Conservation (phyloP, 23 tunicate genomes). For the Trididemnum miniatum region DNA sequence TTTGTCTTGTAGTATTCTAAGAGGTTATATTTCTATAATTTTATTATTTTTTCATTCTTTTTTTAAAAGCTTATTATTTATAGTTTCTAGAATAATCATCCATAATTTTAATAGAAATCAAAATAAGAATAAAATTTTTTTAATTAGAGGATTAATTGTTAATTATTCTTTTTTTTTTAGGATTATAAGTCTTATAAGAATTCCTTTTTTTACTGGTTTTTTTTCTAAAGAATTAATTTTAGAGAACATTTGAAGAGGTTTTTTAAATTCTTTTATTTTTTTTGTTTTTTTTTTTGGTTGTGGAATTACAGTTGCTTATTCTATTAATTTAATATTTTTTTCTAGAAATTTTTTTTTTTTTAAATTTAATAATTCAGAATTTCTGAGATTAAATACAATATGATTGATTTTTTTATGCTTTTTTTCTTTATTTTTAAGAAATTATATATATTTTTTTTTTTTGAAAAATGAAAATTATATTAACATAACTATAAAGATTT, state of each 20-base stretch:
- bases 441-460: no score
- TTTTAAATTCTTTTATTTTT: background rate
- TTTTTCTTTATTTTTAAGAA: no score
- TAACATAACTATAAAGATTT: no score
- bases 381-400: no score
- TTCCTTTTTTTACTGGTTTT: constrained; percentile 11
- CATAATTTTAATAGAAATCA: background rate
- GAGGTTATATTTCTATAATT: background rate
- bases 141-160: background rate
- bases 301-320: constrained; percentile 2
- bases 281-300: background rate
- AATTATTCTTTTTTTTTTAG: background rate
- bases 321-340: background rate
- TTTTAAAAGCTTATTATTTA: constrained; percentile 19
- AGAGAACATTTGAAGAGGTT: background rate
- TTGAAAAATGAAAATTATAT: no score
- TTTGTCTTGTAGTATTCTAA: background rate
- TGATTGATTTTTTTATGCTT: no score
- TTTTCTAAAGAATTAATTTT: constrained; percentile 14
- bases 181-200: background rate
- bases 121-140: background rate
- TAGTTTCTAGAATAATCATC: constrained; percentile 3
- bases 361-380: no score
- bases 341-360: no score
- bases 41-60: constrained; percentile 7